Conservation (phyloP, 2,888 invertebrate genomes). For the Spisula solida region DNA sequence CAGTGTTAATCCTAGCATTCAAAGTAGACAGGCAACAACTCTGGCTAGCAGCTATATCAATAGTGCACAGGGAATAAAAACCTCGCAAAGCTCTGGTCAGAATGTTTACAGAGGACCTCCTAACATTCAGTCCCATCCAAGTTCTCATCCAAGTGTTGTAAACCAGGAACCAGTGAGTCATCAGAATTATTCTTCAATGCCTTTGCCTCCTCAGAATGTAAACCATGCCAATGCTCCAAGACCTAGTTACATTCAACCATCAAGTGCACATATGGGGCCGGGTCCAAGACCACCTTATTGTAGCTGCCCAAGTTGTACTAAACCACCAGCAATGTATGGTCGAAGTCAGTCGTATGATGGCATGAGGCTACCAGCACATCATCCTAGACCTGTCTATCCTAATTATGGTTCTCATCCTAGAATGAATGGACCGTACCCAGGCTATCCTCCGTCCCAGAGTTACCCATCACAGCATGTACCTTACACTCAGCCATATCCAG, state of each 20-base stretch:
- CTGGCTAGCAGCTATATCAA: slow-evolving; percentile 41
- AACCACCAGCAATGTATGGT: slow-evolving; percentile 46
- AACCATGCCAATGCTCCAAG: slow-evolving; percentile 9
- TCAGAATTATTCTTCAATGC: slow-evolving; percentile 32
- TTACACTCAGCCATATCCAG: slow-evolving; percentile 40
- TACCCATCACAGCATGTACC: slow-evolving; percentile 6
- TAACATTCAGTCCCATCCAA: slow-evolving; percentile 18
- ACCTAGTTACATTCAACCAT: background rate
- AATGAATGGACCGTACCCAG: slow-evolving; percentile 45
- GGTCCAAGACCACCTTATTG: slow-evolving; percentile 58
- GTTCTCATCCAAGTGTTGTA: background rate
- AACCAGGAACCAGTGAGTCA: slow-evolving; percentile 30
- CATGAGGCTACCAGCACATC: slow-evolving; percentile 30
- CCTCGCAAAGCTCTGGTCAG: slow-evolving; percentile 9
- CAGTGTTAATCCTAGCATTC: slow-evolving; percentile 59
- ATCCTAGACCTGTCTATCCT: slow-evolving; percentile 49
- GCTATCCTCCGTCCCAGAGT: slow-evolving; percentile 38
- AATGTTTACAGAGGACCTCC: slow-evolving; percentile 24
- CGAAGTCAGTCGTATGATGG: slow-evolving; percentile 48
- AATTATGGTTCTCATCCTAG: slow-evolving; percentile 62
- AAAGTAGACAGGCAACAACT: slow-evolving; percentile 42
- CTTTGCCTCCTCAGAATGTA: background rate
- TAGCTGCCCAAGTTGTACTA: slow-evolving; percentile 63
- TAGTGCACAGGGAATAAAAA: slow-evolving; percentile 44
- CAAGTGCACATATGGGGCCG: slow-evolving; percentile 28